Base-by-base conservation (phyloP, 1,140 invertebrate genomes). In the Oncopeltus fasciatus region DNA sequence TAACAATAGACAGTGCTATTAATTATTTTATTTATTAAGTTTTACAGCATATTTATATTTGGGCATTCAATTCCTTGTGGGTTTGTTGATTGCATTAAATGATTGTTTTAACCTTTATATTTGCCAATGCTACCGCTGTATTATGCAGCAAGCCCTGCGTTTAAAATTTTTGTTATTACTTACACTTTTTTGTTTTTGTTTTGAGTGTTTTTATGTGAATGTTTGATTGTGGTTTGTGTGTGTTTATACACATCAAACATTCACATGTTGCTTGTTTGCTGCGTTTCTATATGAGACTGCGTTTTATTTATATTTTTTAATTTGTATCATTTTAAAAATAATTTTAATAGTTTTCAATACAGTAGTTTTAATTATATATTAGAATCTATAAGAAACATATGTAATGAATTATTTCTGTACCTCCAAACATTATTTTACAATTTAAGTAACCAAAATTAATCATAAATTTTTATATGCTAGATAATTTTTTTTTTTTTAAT, bases 91-190 rank as follows among this genome's bases (percentile, higher is more conserved):
- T 57, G 56, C 56, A 57, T 57, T 57, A n/a, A 31, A 57, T 57
- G 31, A 21, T 21, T 57, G 56, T 57, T 31, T 57, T 33, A 21
- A 31, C n/a, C 31, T 29, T 57, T 57, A 31, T 16, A 31, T 57
- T 12, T 57, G 31, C 27, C 56, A 57, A 33, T 57, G 61, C 61
- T 62, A 51, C 31, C 56, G 61, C 61, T 62, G 61, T 51, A 62
- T 62, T 49, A 57, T 20, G 59, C 59, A 57, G 56, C 56, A 33
- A 33, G 18, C 56, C 20, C 33, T 57, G 28, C 56, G 31, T 57
- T 18, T 57, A 38, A 31, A 31, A n/a, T 57, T 18, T 31, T 31
- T 18, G 16, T 20, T 57, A 31, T 14, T 31, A 20, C 24, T 9
- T 57, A 57, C 29, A 20, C n/a, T 57, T 31, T 28, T 31, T 28